Evolutionary conservation across 37 sponge, comb jelly and placozoan species (phyloP), one percentile per base, ranked within the genome.

Genomic region (Petrosia ficiformis): DNA sequence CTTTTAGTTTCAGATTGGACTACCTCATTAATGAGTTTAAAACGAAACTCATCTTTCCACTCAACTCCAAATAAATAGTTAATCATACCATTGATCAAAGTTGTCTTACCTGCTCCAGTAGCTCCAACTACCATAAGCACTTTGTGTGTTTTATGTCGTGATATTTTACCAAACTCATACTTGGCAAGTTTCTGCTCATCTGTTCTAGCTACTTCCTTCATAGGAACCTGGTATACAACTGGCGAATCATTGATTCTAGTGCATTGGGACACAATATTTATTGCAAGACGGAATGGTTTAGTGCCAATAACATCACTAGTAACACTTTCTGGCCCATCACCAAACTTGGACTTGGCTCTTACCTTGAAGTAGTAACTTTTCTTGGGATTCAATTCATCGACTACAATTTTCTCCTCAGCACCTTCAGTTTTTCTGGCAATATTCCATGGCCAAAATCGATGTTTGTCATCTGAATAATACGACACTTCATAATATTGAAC

Each of bases 121-220:
- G 85, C 85, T 24, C 85, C 85, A 8, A 84, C 73, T 22, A 84
- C 78, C 85, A 84, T 71, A 8, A 84, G 67, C n/a, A 84, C 78
- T 29, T 65, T 78, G 0, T 61, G 59, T 61, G 77, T 65, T 48
- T 48, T 48, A 48, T 48, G 8, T 19, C 54, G 54, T 19, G 8
- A 8, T 19, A 48, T 48, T 19, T 19, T 48, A 48, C 54, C 54
- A 48, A 48, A 48, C 54, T 48, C 54, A 8, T 19, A 19, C 14
- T 48, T 48, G 54, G 54, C 54, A 48, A 48, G 8, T 19, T 48
- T 48, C 14, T 48, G 14, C 14, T 14, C 54, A 19, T 48, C 14
- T 48, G 54, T 48, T 19, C 8, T 8, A 48, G 14, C 14, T 48
- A 48, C 54, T 48, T 8, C 14, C 54, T 14, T 48, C 8, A 14